Base-by-base conservation (phyloP, 2,888 invertebrate genomes). In the Punctoribates punctum region DNA sequence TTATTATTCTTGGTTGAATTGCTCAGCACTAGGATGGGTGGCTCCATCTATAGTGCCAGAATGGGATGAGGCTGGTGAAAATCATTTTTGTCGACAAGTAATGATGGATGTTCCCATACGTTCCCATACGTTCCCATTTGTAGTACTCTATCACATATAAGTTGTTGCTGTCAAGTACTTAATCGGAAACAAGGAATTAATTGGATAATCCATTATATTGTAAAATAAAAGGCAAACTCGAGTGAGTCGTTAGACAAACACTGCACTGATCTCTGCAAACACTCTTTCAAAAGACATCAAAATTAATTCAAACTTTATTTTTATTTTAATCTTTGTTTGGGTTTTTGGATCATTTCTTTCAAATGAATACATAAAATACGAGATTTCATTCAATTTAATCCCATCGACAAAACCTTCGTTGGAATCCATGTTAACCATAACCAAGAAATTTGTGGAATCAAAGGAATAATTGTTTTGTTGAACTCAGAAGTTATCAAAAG, bases 201-300 rank as follows among this genome's bases (percentile, higher is more conserved):
- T 65, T 65, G 65, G 15, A 23, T 65, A 65, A 65, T 65, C 65
- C 27, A 65, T 65, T 65, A 65, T 65, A 65, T n/a, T n/a, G n/a
- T n/a, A n/a, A 29, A 65, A 60, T 60, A 60, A 65, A 65, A 34
- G 34, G 25, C 15, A n/a, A n/a, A 27, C 11, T 20, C 25, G 2
- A 60, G 3, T 60, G 6, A 23, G 20, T 34, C 13, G 29, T 65
- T 65, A 17, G 17, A 25, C 34, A 65, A 65, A 65, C 34, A 65
- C n/a, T 25, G 23, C 60, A 3, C 9, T 23, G 23, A 60, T 23
- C 25, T 25, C 20, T 23, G 25, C 15, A 25, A 25, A 20, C 25
- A 60, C n/a, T 54, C 17, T 11, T 54, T 54, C n/a, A 8, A 11
- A 54, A 20, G 17, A 17, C 42, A 42, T 5, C 42, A 42, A 42